These are phyloP conservation scores for fruit fly (Drosophila melanogaster) DNA, from an alignment of 1,140 invertebrate species.

Conservation along the genomic window Release_6_plus_ISO1_MT NC_004354.4:6436001-6436500, in stretches of 20 bases:
- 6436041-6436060: too few species aligned
- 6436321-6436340: neutral
- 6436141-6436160: neutral
- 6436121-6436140: neutral
- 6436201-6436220: neutral
- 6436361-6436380: conserved; percentile 18
- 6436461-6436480: neutral
- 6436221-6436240: conserved; percentile 7
- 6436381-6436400: conserved; percentile 6
- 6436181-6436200: neutral
- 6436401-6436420: conserved; percentile 59
- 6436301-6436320: conserved; percentile 5
- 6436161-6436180: neutral
- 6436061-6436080: too few species aligned
- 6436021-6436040: too few species aligned
- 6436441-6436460: neutral
- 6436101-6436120: neutral
- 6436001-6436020: neutral
- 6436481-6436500: neutral
- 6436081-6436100: too few species aligned
- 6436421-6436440: conserved; percentile 31
- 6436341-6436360: conserved; percentile 27
- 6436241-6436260: conserved; percentile 19
- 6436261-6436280: conserved; percentile 1
- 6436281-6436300: neutral